phyloP scores from a whole-genome alignment of 2,113 vertebrate genomes.

The Nyctereutes procyonoides region DNA sequence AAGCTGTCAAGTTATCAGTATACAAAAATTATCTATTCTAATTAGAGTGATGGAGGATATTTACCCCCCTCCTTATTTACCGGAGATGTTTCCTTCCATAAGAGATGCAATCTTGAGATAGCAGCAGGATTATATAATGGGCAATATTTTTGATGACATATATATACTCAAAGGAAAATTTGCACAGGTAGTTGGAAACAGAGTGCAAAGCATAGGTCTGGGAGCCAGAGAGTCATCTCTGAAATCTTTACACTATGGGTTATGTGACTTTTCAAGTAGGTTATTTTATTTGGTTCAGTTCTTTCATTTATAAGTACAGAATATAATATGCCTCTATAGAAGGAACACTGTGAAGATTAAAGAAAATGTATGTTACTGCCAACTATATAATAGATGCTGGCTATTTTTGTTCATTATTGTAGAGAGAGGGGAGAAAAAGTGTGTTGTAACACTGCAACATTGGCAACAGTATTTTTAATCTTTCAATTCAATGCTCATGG shows the following conservation, averaged over 20 bases:
- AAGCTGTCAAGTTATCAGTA: background rate
- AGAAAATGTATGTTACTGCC: background rate
- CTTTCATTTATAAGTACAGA: background rate
- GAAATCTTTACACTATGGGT: background rate
- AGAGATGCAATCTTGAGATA: background rate
- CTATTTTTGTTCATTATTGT: background rate
- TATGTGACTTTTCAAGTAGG: background rate
- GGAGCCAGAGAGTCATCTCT: background rate
- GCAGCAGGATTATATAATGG: background rate
- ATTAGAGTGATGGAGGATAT: background rate
- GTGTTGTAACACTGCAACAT: background rate
- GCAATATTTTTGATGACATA: background rate
- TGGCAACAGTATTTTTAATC: background rate
- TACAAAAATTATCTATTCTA: background rate
- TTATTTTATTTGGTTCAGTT: slow-evolving; percentile 6
- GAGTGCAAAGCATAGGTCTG: background rate
- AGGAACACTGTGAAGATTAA: background rate
- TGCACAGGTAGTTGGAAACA: background rate
- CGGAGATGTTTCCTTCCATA: background rate
- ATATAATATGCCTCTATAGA: background rate
- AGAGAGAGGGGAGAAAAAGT: background rate
- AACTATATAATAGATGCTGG: background rate
- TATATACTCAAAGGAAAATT: background rate
- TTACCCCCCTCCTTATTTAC: background rate
- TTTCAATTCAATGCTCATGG: background rate